Evolutionary conservation across 2,113 vertebrate species (phyloP), one percentile per base, ranked within the genome.

Genomic region (Ciconia maguari): DNA sequence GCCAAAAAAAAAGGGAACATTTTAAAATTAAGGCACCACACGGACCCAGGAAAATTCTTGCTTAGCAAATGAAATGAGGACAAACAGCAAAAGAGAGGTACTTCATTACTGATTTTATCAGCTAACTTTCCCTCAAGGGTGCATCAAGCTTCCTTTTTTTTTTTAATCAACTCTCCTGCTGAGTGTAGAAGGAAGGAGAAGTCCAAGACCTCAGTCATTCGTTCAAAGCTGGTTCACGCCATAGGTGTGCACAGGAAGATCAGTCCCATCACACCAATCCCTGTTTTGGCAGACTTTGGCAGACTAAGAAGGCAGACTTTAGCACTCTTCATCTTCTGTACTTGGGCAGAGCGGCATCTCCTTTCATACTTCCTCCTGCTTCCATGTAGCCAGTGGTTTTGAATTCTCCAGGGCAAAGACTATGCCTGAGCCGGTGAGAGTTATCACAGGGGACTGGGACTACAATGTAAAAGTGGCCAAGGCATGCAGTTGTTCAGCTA

Each of bases 21-120:
- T 96, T 94, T 91, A 41, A 93, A 81, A 92, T 86, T 78, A 93
- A 81, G 88, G 72, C 32, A 94, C 55, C 29, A 74, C 55, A 66
- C 2, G 13, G 76, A 62, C 76, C 60, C 48, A 48, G 48, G 32
- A 90, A 92, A 92, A 83, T 61, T 94, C 68, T 93, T 66, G 62
- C 70, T 83, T 96, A 87, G 68, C 79, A 86, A 86, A 86, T 29
- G 32, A 90, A 86, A 80, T 54, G 71, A 83, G 79, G 85, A 94
- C 83, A 94, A 91, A 90, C 10, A 44, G 71, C n/a, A 75, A 77
- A 77, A 54, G 24, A 89, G 42, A 85, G 57, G n/a, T 62, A 75
- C 55, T 92, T 68, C 58, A 46, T 88, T 62, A 55, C 48, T n/a
- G 36, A 81, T 94, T 86, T 95, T 90, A 84, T 71, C 60, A 85